Evolutionary conservation across 2,888 invertebrate species (phyloP).

Genomic region (Lysandra coridon): DNA sequence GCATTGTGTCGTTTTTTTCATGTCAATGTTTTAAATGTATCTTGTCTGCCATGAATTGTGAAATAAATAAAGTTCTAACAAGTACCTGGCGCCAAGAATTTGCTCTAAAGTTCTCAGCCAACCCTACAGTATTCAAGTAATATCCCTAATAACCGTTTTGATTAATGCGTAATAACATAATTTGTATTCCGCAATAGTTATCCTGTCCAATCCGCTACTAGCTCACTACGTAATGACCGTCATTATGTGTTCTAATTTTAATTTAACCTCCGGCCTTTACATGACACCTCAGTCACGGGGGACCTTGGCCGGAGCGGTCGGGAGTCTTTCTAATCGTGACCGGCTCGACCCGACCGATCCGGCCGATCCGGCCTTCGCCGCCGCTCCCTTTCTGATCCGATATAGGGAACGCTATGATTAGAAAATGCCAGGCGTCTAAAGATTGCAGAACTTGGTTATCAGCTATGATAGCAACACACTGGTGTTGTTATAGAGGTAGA

Average conservation of each 20-base stretch:
- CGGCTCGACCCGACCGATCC: slow-evolving; percentile 44
- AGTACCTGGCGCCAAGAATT: neutral
- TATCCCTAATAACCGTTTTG: neutral
- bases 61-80: no score
- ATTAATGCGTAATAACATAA: neutral
- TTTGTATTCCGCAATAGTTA: neutral
- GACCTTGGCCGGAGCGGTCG: slow-evolving; percentile 60
- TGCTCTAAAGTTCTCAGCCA: no score
- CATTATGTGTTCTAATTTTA: slow-evolving; percentile 53
- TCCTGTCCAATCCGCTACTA: slow-evolving; percentile 11
- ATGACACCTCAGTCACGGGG: slow-evolving; percentile 61
- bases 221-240: slow-evolving; percentile 33
- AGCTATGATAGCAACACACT: no score
- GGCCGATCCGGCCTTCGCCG: slow-evolving; percentile 60
- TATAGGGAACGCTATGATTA: slow-evolving; percentile 44
- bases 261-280: slow-evolving; percentile 65
- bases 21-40: no score
- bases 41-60: no score
- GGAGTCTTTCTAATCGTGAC: slow-evolving; percentile 73
- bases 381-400: slow-evolving; percentile 67
- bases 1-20: no score
- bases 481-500: no score
- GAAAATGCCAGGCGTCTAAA: neutral
- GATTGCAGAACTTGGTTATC: neutral
- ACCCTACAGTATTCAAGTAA: no score